These are phyloP conservation scores for Malurus leucopterus DNA, from an alignment of 2,797 vertebrate genomes.

Conservation along the genomic window DNA sequence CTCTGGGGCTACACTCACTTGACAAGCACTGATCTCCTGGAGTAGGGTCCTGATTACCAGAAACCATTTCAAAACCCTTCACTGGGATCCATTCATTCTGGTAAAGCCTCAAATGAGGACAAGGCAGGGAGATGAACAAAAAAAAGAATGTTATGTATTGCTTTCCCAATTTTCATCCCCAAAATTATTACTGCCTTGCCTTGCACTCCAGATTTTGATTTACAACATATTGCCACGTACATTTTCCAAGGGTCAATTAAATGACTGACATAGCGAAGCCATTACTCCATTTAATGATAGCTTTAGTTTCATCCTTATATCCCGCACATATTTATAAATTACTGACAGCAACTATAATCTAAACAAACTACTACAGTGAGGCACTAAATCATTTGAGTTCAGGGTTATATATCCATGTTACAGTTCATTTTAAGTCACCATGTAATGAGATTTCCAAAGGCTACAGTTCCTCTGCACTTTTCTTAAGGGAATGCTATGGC, in stretches of 20 bases:
- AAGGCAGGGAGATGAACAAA: neutral
- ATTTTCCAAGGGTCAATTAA: conserved; percentile 37
- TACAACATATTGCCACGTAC: neutral
- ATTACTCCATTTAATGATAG: conserved; percentile 26
- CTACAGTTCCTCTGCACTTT: neutral
- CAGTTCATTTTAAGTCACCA: neutral
- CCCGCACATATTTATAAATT: conserved; percentile 5
- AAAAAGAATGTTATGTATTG: neutral
- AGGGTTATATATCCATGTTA: neutral
- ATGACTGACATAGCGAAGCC: conserved; percentile 17
- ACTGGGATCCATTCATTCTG: neutral
- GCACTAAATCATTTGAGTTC: neutral
- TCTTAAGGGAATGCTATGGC: neutral
- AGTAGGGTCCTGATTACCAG: neutral
- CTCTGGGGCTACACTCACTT: neutral
- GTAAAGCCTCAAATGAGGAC: neutral
- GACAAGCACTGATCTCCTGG: neutral
- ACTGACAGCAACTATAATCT: neutral
- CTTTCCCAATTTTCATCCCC: neutral
- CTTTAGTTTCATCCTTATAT: conserved; percentile 13
- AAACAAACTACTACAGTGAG: neutral
- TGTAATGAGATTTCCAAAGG: neutral
- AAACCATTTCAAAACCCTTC: neutral
- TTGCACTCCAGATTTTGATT: neutral
- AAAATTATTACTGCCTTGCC: neutral